Base-by-base conservation (phyloP, 2,797 vertebrate genomes). In the Mastacembelus armatus region DNA sequence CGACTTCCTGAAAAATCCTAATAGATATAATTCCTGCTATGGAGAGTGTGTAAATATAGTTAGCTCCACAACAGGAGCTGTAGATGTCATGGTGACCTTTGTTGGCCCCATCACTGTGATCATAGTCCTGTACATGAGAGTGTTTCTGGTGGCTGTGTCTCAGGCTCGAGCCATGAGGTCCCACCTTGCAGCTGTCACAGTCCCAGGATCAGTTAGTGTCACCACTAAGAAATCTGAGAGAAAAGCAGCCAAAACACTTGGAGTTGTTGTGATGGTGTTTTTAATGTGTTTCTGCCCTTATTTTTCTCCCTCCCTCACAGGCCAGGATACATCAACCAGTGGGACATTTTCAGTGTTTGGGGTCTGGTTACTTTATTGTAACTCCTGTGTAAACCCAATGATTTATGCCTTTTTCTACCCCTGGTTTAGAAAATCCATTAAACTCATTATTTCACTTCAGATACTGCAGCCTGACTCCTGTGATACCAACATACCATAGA, bases 321-420 rank as follows among this genome's bases (percentile, higher is more conserved):
- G 49, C 2, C 19, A 74, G 21, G 62, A 74, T 27, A n/a, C 1
- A 1, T 42, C 35, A 8, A 16, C 0, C 10, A 5, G 15, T 7
- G 35, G 32, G 4, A 10, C 18, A 1, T 36, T 22, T 44, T 64
- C 16, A 0, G 1, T 22, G 16, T 35, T 77, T 29, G 49, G 75
- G 14, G 14, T 71, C 9, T 88, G 68, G 65, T 3, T 90, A 1
- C 18, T 85, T 10, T 86, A 75, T 22, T 60, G 52, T 5, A 90
- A 90, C 50, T 90, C 90, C 11, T 84, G 80, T 67, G 4, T 86
- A 15, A 84, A 82, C 50, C 81, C 84, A 27, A 0, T 84, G 1
- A 62, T 86, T 2, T 86, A 86, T 50, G 66, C 57, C 3, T 64
- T 74, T n/a, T n/a, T n/a, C n/a, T n/a, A n/a, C n/a, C n/a, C n/a